These are phyloP conservation scores for Procambarus virginalis DNA, from an alignment of 1,140 invertebrate genomes.

Conservation along the genomic window DNA sequence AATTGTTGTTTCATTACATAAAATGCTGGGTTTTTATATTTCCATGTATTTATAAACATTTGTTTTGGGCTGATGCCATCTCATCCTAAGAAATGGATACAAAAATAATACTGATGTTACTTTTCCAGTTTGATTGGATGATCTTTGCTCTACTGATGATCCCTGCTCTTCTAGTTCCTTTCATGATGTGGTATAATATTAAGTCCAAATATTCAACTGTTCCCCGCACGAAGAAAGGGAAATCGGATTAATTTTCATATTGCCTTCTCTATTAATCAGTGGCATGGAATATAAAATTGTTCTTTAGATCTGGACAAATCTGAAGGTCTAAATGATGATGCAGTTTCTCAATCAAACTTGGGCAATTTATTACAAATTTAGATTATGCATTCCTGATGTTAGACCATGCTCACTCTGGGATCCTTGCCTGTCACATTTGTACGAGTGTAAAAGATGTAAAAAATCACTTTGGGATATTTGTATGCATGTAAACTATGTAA, in stretches of 20 bases:
- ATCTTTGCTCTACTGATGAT: constrained; percentile 97
- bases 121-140: constrained; percentile 90
- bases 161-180: constrained; percentile 94
- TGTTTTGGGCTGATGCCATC: too few species aligned
- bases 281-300: background rate
- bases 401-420: background rate
- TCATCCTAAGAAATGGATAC: too few species aligned
- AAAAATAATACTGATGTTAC: constrained; percentile 56
- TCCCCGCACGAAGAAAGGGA: constrained; percentile 65
- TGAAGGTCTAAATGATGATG: background rate
- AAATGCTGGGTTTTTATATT: too few species aligned
- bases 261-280: background rate
- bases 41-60: too few species aligned
- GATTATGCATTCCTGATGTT: background rate
- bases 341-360: background rate
- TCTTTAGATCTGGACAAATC: background rate
- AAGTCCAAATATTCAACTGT: constrained; percentile 95
- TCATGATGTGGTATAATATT: constrained; percentile 93
- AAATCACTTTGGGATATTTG: background rate
- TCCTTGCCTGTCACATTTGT: background rate
- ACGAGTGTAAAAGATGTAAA: background rate
- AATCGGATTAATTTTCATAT: constrained; percentile 35
- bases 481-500: background rate
- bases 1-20: too few species aligned
- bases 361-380: background rate